Evolutionary conservation across 2,797 vertebrate genomes (phyloP).

Genomic region (Okamejei kenojei): DNA sequence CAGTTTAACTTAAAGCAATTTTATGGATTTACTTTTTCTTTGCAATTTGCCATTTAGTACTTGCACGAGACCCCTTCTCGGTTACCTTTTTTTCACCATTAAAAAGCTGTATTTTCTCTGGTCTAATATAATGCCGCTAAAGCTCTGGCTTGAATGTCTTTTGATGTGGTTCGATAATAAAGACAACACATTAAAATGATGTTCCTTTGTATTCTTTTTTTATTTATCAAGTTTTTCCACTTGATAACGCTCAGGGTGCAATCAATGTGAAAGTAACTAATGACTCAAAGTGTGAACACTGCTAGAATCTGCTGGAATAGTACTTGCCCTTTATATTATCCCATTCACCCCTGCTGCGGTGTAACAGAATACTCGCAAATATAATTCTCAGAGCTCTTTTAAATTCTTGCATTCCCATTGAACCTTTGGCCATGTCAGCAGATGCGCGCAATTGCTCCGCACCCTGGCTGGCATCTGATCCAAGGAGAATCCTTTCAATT

Average conservation of each 20-base stretch:
- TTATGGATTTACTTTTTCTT: neutral
- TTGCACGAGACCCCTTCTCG: neutral
- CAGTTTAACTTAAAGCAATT: neutral
- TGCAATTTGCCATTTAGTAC: neutral
- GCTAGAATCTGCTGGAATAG: neutral
- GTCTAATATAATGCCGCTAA: neutral
- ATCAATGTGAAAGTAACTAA: neutral
- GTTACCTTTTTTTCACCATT: neutral
- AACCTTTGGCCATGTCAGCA: neutral
- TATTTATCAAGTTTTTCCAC: neutral
- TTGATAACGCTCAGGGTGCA: neutral
- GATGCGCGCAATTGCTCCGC: neutral
- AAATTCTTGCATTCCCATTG: neutral
- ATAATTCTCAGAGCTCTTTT: neutral
- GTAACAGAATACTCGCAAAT: neutral
- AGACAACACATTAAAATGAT: neutral
- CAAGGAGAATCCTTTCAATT: neutral
- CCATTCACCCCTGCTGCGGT: neutral
- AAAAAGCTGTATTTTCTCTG: neutral
- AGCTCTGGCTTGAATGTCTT: neutral
- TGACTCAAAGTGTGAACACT: neutral
- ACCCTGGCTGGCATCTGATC: neutral
- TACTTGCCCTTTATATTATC: neutral
- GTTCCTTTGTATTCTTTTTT: neutral
- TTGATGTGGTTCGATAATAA: neutral